A percentile compares a stretch with the other conserved stretches of the same genome.
Evolutionary conservation across 2,888 invertebrate genomes (phyloP).

Genomic region (Eupithecia subumbrata): DNA sequence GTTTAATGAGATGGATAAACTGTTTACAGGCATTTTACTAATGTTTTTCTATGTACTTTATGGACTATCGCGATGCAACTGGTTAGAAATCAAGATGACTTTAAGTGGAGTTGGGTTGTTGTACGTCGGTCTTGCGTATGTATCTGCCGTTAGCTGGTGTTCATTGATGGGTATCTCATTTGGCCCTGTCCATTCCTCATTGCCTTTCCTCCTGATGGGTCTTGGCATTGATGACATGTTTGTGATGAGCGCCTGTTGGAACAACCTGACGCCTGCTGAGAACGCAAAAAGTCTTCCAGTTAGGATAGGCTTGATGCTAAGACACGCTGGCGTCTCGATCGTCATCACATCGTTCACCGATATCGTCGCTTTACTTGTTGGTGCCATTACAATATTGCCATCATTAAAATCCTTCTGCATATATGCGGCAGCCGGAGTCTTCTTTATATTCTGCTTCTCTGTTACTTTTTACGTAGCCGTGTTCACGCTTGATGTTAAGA

Average conservation of each 20-base stretch:
- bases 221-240: slow-evolving; percentile 94
- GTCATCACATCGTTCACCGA: slow-evolving; percentile 93
- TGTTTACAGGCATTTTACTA: slow-evolving; percentile 86
- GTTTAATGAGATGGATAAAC: slow-evolving; percentile 89
- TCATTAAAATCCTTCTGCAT: slow-evolving; percentile 92
- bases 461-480: slow-evolving; percentile 93
- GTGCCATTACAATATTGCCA: slow-evolving; percentile 91
- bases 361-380: slow-evolving; percentile 90
- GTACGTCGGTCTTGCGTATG: slow-evolving; percentile 89
- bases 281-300: slow-evolving; percentile 83
- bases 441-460: slow-evolving; percentile 89
- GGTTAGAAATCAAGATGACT: slow-evolving; percentile 88
- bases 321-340: slow-evolving; percentile 93
- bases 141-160: slow-evolving; percentile 88
- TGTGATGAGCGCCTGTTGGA: slow-evolving; percentile 92
- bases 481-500: slow-evolving; percentile 88
- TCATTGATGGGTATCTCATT: slow-evolving; percentile 88
- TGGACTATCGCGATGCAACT: slow-evolving; percentile 89
- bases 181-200: slow-evolving; percentile 91
- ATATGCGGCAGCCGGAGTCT: slow-evolving; percentile 90
- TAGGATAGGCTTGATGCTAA: slow-evolving; percentile 87
- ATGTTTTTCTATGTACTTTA: slow-evolving; percentile 90
- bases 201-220: slow-evolving; percentile 92
- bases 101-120: slow-evolving; percentile 88
- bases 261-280: slow-evolving; percentile 83